phyloP scores from a whole-genome alignment of 2,888 invertebrate genomes.

The Pristionchus exspectatus region DNA sequence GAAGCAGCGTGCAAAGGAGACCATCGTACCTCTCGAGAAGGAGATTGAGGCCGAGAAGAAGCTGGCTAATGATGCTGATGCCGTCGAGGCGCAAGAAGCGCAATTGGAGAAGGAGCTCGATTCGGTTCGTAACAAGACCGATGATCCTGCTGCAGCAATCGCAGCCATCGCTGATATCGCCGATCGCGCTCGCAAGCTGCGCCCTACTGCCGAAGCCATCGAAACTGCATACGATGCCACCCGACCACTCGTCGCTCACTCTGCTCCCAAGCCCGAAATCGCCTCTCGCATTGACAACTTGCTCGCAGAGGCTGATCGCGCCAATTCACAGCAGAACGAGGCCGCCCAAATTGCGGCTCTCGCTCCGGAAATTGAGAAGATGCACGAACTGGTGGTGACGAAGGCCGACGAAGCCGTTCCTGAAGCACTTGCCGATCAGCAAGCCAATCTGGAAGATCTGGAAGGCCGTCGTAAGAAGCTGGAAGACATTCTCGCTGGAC shows the following conservation, averaged over 20 bases:
- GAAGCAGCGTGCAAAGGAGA: conserved; percentile 59
- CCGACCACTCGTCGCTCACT: conserved; percentile 17
- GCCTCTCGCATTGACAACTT: conserved; percentile 11
- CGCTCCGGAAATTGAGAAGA: conserved; percentile 62
- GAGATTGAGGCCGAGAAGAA: conserved; percentile 61
- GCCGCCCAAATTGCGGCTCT: conserved; percentile 61
- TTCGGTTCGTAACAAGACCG: neutral
- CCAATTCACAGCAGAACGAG: conserved; percentile 58
- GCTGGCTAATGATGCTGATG: conserved; percentile 59
- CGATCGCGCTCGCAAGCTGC: conserved; percentile 43
- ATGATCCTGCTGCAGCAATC: conserved; percentile 14
- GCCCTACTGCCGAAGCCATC: conserved; percentile 15
- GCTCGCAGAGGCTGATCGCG: conserved; percentile 29
- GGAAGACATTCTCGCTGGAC: conserved; percentile 61
- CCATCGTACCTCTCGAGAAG: conserved; percentile 30
- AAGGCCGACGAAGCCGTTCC: conserved; percentile 61
- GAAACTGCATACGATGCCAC: neutral
- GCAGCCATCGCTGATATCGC: conserved; percentile 31
- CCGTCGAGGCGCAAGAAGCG: conserved; percentile 58
- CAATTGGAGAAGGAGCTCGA: conserved; percentile 62
- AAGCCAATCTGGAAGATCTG: conserved; percentile 63
- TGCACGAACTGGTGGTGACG: conserved; percentile 52
- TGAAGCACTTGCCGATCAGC: conserved; percentile 62
- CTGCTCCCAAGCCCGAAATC: conserved; percentile 35
- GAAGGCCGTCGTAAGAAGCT: conserved; percentile 62